Base-by-base conservation (phyloP, 2,888 invertebrate genomes). In the Hirtodrosophila duncani region DNA sequence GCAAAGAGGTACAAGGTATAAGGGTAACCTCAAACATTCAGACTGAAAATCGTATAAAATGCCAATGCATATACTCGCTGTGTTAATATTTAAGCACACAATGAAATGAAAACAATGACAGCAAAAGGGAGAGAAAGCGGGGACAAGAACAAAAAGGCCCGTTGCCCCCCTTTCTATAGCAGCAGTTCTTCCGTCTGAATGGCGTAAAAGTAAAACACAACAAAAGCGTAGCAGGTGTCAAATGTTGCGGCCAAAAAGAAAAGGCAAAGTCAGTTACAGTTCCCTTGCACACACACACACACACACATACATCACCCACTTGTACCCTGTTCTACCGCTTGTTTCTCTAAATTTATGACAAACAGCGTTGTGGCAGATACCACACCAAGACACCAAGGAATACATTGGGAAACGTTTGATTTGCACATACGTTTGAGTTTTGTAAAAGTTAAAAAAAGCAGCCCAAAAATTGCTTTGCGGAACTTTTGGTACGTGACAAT, bases 61-160 rank as follows among this genome's bases (percentile, higher is more conserved):
- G 56, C 10, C 9, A 26, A 56, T 68, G 61, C 71, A 67, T 71
- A 64, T 70, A n/a, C n/a, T 71, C 74, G 62, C 71, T 72, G 69
- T 75, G 72, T 75, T 75, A 71, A 72, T 75, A 75, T 72, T 72
- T 71, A 71, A 72, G 75, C 71, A 72, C 62, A 72, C 75, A 68
- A 72, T 72, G 71, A 74, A 72, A 71, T 67, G 72, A 43, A 60
- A 63, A 63, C 60, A 63, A 62, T 62, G 46, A 50, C 45, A 17
- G 16, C 16, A 30, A 30, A 30, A 16, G 14, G 30, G 20, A 24
- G 14, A 17, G 20, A 24, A 16, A 30, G 16, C n/a, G 30, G 50
- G 39, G 39, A 31, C 50, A 38, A 20, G 26, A 30, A 10, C 18
- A 13, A 20, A 24, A 24, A 30, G 10, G 11, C n/a, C n/a, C n/a